Percentiles rank a stretch among this genome's conserved stretches.
These are phyloP conservation scores for Hirtodrosophila duncani DNA, from an alignment of 2,888 invertebrate genomes.

Conservation along the genomic window DNA sequence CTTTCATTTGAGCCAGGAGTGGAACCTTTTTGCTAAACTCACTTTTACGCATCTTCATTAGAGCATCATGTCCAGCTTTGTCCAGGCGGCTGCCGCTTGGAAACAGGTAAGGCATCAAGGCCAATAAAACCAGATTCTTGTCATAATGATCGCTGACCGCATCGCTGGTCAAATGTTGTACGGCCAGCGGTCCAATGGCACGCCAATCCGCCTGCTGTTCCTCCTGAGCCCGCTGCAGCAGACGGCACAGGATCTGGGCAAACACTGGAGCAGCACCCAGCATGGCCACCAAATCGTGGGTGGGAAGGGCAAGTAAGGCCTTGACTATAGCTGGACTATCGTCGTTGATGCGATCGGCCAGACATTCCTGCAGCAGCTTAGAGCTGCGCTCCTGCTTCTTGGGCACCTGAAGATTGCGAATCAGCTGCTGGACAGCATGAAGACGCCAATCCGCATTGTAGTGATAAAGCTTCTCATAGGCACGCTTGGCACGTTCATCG, in stretches of 20 bases:
- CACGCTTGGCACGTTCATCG: conserved; percentile 80
- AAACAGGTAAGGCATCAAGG: conserved; percentile 70
- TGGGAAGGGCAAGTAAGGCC: conserved; percentile 79
- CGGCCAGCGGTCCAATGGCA: conserved; percentile 76
- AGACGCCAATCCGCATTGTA: conserved; percentile 83
- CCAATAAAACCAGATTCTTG: conserved; percentile 64
- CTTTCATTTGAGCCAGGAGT: conserved; percentile 48
- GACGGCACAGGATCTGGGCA: conserved; percentile 79
- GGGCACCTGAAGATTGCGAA: conserved; percentile 80
- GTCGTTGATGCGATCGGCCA: conserved; percentile 84
- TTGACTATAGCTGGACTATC: conserved; percentile 82
- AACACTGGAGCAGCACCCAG: conserved; percentile 78
- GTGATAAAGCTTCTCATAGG: conserved; percentile 87
- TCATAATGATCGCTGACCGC: conserved; percentile 77
- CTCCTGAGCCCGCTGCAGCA: conserved; percentile 79
- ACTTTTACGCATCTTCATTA: conserved; percentile 58
- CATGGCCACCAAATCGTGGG: conserved; percentile 76
- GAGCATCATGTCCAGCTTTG: conserved; percentile 34
- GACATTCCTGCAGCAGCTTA: conserved; percentile 82
- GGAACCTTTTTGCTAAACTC: conserved; percentile 47
- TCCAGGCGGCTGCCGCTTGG: conserved; percentile 47
- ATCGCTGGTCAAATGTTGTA: conserved; percentile 79
- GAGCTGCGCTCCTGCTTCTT: conserved; percentile 63
- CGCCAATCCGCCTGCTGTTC: conserved; percentile 76
- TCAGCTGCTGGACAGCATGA: conserved; percentile 83